Percentiles rank a stretch among this genome's conserved stretches.
Evolutionary conservation across 2,797 vertebrate genomes (phyloP).

Genomic region (Kryptolebias ocellatus): DNA sequence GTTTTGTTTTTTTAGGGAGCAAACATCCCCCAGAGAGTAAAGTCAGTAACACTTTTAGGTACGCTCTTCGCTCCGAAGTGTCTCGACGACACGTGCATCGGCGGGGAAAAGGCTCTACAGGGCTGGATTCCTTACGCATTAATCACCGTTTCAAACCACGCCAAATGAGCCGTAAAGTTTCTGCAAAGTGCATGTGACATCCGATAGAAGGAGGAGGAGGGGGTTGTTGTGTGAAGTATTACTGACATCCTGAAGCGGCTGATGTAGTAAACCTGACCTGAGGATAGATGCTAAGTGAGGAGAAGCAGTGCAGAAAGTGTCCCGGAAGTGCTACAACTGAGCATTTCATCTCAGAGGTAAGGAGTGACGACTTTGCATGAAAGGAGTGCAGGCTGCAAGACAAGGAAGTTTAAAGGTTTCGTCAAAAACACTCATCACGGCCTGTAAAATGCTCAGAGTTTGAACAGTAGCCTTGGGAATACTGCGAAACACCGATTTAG

Average conservation of each 20-base stretch:
- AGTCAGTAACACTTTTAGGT: slow-evolving; percentile 28
- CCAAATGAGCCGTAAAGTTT: slow-evolving; percentile 35
- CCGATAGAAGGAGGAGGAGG: slow-evolving; percentile 5
- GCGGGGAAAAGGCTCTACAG: slow-evolving; percentile 42
- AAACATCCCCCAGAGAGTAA: slow-evolving; percentile 43
- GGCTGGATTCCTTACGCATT: slow-evolving; percentile 27
- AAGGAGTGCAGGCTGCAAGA: slow-evolving; percentile 66
- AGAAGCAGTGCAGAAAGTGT: slow-evolving; percentile 31
- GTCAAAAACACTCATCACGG: slow-evolving; percentile 37
- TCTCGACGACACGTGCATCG: slow-evolving; percentile 62
- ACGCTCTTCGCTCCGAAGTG: slow-evolving; percentile 33
- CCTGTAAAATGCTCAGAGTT: slow-evolving; percentile 36
- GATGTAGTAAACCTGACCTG: slow-evolving; percentile 35
- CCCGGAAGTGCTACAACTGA: not conserved
- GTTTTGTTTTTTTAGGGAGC: slow-evolving; percentile 73
- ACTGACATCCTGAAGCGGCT: slow-evolving; percentile 38
- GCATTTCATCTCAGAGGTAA: not conserved
- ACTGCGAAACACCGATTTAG: slow-evolving; percentile 23
- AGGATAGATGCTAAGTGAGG: slow-evolving; percentile 16
- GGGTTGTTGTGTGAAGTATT: slow-evolving; percentile 3
- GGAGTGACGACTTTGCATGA: slow-evolving; percentile 59
- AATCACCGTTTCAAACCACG: slow-evolving; percentile 25
- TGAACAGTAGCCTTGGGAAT: slow-evolving; percentile 24
- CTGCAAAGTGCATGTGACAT: slow-evolving; percentile 10
- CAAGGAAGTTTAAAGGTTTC: slow-evolving; percentile 48